phyloP scores from a whole-genome alignment of 2,113 vertebrate species.

The Hippoglossus stenolepis region DNA sequence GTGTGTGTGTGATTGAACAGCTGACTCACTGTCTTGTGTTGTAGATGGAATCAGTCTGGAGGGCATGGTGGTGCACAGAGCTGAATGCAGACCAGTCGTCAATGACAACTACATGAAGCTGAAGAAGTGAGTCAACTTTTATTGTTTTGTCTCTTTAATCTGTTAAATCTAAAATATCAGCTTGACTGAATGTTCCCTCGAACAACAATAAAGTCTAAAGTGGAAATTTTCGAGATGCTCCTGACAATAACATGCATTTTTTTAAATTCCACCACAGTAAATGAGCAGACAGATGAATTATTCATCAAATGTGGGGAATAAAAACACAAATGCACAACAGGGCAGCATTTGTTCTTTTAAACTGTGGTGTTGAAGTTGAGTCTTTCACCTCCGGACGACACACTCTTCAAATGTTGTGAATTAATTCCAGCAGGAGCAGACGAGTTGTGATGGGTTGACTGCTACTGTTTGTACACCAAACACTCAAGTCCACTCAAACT shows the following conservation, averaged over 20 bases:
- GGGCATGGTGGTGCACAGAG: slow-evolving; percentile 78
- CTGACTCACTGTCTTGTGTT: slow-evolving; percentile 61
- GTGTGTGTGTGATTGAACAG: slow-evolving; percentile 2
- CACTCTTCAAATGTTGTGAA: slow-evolving; percentile 13
- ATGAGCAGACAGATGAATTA: neutral
- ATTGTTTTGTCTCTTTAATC: neutral
- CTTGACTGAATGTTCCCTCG: neutral
- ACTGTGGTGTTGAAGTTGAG: neutral
- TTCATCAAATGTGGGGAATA: neutral
- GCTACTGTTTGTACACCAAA: slow-evolving; percentile 26
- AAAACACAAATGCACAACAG: neutral
- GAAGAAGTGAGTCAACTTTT: slow-evolving; percentile 72
- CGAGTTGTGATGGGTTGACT: neutral
- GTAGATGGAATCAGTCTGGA: slow-evolving; percentile 74
- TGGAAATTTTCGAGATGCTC: neutral
- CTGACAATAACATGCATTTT: neutral
- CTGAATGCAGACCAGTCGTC: slow-evolving; percentile 75
- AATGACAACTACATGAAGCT: slow-evolving; percentile 80
- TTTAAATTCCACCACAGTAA: neutral
- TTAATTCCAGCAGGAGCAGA: slow-evolving; percentile 13
- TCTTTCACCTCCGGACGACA: neutral
- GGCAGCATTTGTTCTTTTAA: neutral
- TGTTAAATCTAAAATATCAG: neutral
- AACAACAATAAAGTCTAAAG: neutral
- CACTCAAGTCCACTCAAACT: slow-evolving; percentile 37